Evolutionary conservation across 2,797 vertebrate species (phyloP).

Genomic region (Sebastes cheni): DNA sequence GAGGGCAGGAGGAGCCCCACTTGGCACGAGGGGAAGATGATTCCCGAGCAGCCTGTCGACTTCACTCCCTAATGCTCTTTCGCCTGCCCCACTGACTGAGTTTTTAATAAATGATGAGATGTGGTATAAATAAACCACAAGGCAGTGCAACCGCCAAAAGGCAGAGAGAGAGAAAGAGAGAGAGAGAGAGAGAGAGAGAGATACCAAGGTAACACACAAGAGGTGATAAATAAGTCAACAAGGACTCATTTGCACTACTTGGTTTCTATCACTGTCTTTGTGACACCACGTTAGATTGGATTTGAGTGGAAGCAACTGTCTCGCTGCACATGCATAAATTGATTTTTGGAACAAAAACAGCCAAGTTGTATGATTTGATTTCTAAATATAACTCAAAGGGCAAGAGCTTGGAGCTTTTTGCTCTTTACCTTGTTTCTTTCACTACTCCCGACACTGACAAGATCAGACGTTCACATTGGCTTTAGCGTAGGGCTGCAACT

Average conservation of each 20-base stretch:
- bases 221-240: slow-evolving; percentile 84
- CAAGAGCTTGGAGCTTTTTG: slow-evolving; percentile 7
- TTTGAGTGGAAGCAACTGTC: slow-evolving; percentile 31
- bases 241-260: slow-evolving; percentile 78
- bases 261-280: slow-evolving; percentile 63
- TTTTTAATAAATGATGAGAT: slow-evolving; percentile 89
- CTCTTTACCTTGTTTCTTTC: slow-evolving; percentile 4
- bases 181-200: slow-evolving; percentile 41
- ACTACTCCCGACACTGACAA: not conserved
- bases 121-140: slow-evolving; percentile 86
- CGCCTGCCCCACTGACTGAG: slow-evolving; percentile 87
- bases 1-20: slow-evolving; percentile 77
- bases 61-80: slow-evolving; percentile 75
- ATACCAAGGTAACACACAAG: slow-evolving; percentile 80
- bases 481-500: not conserved
- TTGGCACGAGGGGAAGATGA: slow-evolving; percentile 79
- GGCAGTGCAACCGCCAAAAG: slow-evolving; percentile 80
- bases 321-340: slow-evolving; percentile 23
- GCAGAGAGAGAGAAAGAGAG: slow-evolving; percentile 35
- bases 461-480: not conserved
- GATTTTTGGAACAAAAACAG: slow-evolving; percentile 33
- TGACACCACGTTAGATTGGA: slow-evolving; percentile 41
- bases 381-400: slow-evolving; percentile 51
- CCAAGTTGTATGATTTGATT: slow-evolving; percentile 19
- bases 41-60: slow-evolving; percentile 79